Base-by-base conservation (phyloP, 1,140 invertebrate species). In the Ridgeia piscesae region DNA sequence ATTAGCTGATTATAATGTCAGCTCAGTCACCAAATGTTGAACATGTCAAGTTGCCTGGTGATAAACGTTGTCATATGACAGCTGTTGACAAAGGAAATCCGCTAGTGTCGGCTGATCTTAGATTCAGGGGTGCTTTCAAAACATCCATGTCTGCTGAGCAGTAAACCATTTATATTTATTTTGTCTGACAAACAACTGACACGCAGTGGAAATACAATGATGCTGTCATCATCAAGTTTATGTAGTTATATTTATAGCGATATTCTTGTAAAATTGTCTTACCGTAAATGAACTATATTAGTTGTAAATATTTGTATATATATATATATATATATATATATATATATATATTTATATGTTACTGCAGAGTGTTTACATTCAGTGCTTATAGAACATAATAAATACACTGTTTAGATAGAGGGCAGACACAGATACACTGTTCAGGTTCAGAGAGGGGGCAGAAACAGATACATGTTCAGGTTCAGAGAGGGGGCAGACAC, bases 11-110 rank as follows among this genome's bases (percentile, higher is more conserved):
- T 77, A 77, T 9, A 77, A 77, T 21, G 17, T 27, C 17, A 31
- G 58, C 17, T 77, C 11, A 77, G 58, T 77, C 58, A 50, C 48
- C 48, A 77, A 21, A 77, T 21, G 14, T 77, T 77, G 11, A 77
- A 2, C 58, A 27, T 17, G 58, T 77, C 27, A 2, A 77, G 58
- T 14, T 21, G 2, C 11, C 58, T 8, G 17, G 42, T 77, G 11
- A 77, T 77, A 77, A 77, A 6, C 48, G 8, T 8, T 50, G 48
- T 50, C 48, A 50, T 50, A 21, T 50, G 48, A 50, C 48, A 50
- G 48, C 58, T 77, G 58, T 77, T 77, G 58, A 77, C 58, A 77
- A 77, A 77, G 58, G 58, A 77, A 77, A 77, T 77, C 58, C 58
- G 58, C 27, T 77, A 21, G 27, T 77, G 58, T 77, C 27, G 27